Evolutionary conservation across 2,888 invertebrate genomes (phyloP), one percentile per base, ranked within the genome.

Genomic region (Thyatira batis): DNA sequence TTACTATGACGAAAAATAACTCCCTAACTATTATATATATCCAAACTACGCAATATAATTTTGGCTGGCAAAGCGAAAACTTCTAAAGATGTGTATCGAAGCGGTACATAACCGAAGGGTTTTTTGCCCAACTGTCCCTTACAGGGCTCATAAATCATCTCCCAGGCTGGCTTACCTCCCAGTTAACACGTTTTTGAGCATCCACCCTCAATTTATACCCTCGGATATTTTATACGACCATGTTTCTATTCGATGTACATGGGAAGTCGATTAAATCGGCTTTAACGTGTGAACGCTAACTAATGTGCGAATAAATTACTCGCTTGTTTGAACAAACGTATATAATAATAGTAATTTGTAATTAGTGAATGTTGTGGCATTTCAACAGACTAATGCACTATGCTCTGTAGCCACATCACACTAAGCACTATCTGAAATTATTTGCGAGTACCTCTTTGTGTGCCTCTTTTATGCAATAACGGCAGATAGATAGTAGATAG

Each of bases 111-210:
- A 60, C 55, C 49, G 60, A 61, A 71, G 69, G 68, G 69, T 76
- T 73, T 77, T 76, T 75, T 63, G 59, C 61, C 63, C 60, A 58
- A 60, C 69, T 69, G 67, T 75, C 73, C 67, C 69, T 65, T 65
- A 59, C 67, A 73, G 70, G 52, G 63, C 50, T 58, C 67, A 76
- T 80, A 76, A 80, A 79, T 80, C 78, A 80, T 74, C 61, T 60
- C 57, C 45, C 57, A 65, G 65, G 73, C 65, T 65, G 63, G 57
- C 65, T 67, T 65, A 70, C 61, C 66, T 69, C 67, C 67, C 68
- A 66, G 69, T 76, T 76, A 78, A 74, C 77, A 75, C 71, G 66
- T 69, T 66, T 72, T 73, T 64, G 64, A 69, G 39, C 17, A 73
- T 73, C 71, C 67, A 69, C 57, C 30, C 13, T 30, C 11, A 45